Base-by-base conservation (phyloP, 2,797 vertebrate genomes). In the Crocodylus rhombifer region DNA sequence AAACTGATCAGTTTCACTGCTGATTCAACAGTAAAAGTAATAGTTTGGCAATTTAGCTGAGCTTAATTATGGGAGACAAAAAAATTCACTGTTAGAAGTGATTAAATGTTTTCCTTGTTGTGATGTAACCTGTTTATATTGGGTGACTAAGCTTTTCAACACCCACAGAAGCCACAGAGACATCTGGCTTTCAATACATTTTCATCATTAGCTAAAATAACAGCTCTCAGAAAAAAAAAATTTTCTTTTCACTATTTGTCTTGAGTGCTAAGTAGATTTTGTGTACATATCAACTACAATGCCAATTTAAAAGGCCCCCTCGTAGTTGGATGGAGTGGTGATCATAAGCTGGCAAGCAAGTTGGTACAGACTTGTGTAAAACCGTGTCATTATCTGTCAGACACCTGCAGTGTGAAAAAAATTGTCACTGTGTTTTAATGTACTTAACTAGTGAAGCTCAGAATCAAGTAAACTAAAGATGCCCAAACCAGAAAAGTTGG, bases 291-390 rank as follows among this genome's bases (percentile, higher is more conserved):
- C 92, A 95, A 95, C 93, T 92, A 86, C 84, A 94, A 95, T 86
- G 95, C 92, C 96, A 95, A 91, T 91, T 96, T 92, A 92, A 90
- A 92, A 78, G 74, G 88, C 92, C 91, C 88, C 92, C 94, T 96
- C 93, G 77, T 95, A 96, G 95, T 94, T 95, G n/a, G 1, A 95
- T 95, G 88, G 90, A 97, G 94, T 87, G 95, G 93, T 96, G 94
- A 96, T 93, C 94, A 96, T 95, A 95, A 92, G 95, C 95, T 96
- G 96, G 95, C 96, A 97, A 95, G 89, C 96, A 92, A 87, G 56
- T 83, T 95, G 87, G 84, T 2, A 0, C 92, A 1, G 9, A 90
- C 93, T 89, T 95, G 89, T 83, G 84, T 77, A 84, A 95, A 97
- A 96, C 95, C 92, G 1, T 61, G 86, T 93, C 87, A 91, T 95